These are phyloP conservation scores for Lepus oiostolus DNA, from an alignment of 2,797 vertebrate species.

Conservation along the genomic window DNA sequence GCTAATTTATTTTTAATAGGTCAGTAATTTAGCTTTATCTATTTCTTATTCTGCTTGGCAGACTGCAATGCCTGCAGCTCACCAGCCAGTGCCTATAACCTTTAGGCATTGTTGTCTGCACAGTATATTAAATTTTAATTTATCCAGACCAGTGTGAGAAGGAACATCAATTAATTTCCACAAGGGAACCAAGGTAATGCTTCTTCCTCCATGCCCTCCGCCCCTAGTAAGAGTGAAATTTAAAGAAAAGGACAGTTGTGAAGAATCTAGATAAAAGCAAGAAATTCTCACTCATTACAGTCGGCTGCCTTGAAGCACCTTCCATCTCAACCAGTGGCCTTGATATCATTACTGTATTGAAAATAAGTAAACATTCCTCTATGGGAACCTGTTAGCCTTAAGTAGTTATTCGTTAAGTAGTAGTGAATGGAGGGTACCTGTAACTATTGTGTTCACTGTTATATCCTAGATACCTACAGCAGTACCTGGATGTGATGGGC, in stretches of 20 bases:
- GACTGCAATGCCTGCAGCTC: slow-evolving; percentile 69
- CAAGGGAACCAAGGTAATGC: slow-evolving; percentile 63
- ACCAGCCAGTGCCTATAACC: slow-evolving; percentile 77
- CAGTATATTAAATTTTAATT: slow-evolving; percentile 85
- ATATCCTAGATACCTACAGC: neutral
- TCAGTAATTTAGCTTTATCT: slow-evolving; percentile 85
- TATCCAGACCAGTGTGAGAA: slow-evolving; percentile 75
- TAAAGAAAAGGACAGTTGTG: neutral
- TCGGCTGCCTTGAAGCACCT: slow-evolving; percentile 75
- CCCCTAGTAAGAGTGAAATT: slow-evolving; percentile 54
- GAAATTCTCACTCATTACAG: slow-evolving; percentile 20
- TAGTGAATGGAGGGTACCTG: slow-evolving; percentile 29
- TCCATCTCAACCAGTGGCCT: slow-evolving; percentile 52
- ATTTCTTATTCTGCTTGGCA: slow-evolving; percentile 76
- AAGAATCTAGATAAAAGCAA: slow-evolving; percentile 6
- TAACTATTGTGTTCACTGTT: neutral
- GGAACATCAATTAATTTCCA: slow-evolving; percentile 82
- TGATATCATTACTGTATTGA: slow-evolving; percentile 50
- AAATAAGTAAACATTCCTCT: slow-evolving; percentile 68
- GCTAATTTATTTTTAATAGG: slow-evolving; percentile 82
- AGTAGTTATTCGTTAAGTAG: slow-evolving; percentile 38
- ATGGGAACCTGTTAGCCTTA: slow-evolving; percentile 62
- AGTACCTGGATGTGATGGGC: neutral
- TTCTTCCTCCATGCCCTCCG: neutral
- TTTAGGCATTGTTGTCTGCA: slow-evolving; percentile 80